Percentiles rank a stretch among this genome's conserved stretches.
Conservation (phyloP, 1,140 invertebrate genomes). For the Cephus cinctus region DNA sequence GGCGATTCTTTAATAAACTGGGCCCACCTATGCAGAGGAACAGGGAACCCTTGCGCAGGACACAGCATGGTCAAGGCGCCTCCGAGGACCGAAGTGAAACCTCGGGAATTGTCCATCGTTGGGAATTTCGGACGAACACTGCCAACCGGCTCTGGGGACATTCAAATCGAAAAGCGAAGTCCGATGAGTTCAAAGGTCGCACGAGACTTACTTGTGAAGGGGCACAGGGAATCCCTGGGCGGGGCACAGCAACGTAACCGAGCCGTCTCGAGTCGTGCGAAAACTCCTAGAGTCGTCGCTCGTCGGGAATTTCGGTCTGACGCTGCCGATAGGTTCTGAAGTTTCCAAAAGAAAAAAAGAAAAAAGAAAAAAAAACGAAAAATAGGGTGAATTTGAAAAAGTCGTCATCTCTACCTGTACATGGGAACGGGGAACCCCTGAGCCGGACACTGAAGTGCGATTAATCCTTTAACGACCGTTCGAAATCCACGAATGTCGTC, state of each 20-base stretch:
- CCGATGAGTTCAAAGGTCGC: not conserved
- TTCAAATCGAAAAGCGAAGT: no score
- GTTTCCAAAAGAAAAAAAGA: conserved; percentile 13
- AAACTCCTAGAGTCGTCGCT: conserved; percentile 66
- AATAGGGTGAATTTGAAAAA: conserved; percentile 16
- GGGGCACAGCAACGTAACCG: conserved; percentile 61
- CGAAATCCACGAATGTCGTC: conserved; percentile 58
- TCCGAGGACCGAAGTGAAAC: conserved; percentile 43
- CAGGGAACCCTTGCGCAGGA: conserved; percentile 67
- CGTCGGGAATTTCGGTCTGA: conserved; percentile 66
- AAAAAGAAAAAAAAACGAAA: conserved; percentile 22
- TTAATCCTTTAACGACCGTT: not conserved
- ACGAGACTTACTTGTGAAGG: conserved; percentile 51
- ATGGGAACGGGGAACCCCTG: conserved; percentile 63
- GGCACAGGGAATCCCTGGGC: conserved; percentile 66
- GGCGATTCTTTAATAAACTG: conserved; percentile 2
- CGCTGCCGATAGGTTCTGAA: conserved; percentile 63
- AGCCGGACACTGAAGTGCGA: conserved; percentile 57
- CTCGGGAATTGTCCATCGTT: conserved; percentile 47
- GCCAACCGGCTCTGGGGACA: conserved; percentile 48
- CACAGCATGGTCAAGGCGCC: conserved; percentile 59
- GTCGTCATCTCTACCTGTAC: conserved; percentile 62
- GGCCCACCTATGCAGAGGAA: conserved; percentile 67
- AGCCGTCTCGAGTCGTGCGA: conserved; percentile 52
- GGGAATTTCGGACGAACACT: conserved; percentile 54